Conservation (phyloP, 2,888 invertebrate genomes). For the Diarsia rubi region DNA sequence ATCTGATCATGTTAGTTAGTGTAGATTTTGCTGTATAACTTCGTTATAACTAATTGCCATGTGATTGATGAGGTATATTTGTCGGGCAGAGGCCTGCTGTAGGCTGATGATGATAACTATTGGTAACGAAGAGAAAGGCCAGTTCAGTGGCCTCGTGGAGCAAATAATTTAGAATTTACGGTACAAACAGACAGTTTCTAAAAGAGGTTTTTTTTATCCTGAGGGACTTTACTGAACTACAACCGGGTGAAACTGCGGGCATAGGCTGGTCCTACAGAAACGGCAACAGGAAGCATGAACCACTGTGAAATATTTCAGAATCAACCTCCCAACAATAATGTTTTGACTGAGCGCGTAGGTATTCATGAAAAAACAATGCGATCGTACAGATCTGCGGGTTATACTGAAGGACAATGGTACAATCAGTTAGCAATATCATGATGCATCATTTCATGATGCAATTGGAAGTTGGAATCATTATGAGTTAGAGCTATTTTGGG, state of each 20-base stretch:
- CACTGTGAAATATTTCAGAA: conserved; percentile 36
- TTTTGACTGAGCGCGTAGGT: conserved; percentile 27
- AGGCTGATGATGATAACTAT: neutral
- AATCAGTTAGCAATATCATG: neutral
- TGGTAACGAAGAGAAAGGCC: neutral
- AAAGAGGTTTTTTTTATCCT: neutral
- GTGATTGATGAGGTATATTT: neutral
- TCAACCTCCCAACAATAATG: conserved; percentile 35
- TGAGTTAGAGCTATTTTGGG: neutral
- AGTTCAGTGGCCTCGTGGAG: neutral
- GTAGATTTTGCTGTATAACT: neutral
- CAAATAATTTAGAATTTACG: neutral
- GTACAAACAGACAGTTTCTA: neutral
- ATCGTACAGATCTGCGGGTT: neutral
- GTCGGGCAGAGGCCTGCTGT: neutral
- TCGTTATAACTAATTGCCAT: neutral
- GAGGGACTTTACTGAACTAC: neutral
- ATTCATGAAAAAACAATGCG: conserved; percentile 17
- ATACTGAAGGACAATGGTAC: conserved; percentile 21
- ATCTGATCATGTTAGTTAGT: neutral
- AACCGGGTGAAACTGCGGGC: neutral
- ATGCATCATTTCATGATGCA: neutral
- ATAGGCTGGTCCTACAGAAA: neutral
- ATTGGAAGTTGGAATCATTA: neutral
- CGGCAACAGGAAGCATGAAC: neutral